Evolutionary conservation across 2,797 vertebrate species (phyloP), one percentile per base, ranked within the genome.

Genomic region (Acanthurus lineatus): DNA sequence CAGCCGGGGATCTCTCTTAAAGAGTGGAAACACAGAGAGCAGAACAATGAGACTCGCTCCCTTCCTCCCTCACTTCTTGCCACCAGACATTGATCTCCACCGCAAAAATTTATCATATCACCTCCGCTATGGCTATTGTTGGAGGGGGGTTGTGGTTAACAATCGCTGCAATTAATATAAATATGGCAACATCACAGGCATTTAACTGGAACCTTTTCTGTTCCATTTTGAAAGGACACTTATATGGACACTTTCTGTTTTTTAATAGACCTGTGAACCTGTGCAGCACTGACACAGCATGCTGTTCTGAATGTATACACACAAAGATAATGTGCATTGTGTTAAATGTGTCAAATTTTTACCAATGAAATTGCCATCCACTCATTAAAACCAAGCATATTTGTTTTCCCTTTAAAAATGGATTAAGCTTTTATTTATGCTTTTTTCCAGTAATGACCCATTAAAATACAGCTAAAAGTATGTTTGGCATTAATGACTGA

Each of bases 1-100:
- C 92, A 95, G 95, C 94, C 92, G 76, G 94, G 95, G 96, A 96
- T 94, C 92, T 91, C 87, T 90, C 92, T 96, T 94, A 94, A 96
- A 96, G 89, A 61, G 89, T 28, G 84, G 73, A 93, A 90, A n/a
- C 83, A 79, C 89, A 67, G 88, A 93, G 92, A 87, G 88, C 91
- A 86, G 83, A 80, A 91, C 90, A 93, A 94, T 94, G 91, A 92
- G 89, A 82, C 76, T 66, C 17, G n/a, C 79, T 86, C 82, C 82
- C 85, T 59, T 73, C 82, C 77, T 88, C 85, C 81, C 88, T 90
- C 59, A 49, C 88, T 83, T 75, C 88, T 79, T 88, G 86, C 84
- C 77, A 51, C 25, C 71, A 88, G 89, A 92, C 93, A 94, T 94
- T 93, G 93, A 95, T 94, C 91, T 91, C 81, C 32, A 73, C 73